phyloP scores from a whole-genome alignment of 2,797 vertebrate species.

The Scomberomorus guttatus region DNA sequence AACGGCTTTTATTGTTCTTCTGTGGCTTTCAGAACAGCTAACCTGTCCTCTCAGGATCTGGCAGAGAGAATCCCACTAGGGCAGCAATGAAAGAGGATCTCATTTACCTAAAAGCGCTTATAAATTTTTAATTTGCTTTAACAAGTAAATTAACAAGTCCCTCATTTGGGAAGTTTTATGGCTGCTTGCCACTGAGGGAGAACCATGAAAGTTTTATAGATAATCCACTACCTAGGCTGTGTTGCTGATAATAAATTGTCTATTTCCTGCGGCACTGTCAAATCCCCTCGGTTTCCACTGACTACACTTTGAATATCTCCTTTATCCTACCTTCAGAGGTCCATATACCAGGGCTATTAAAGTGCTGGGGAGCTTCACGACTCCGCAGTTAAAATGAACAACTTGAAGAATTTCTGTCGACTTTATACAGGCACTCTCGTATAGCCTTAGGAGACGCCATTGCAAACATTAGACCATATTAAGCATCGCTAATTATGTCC shows the following conservation, averaged over 20 bases:
- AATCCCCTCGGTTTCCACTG: slow-evolving; percentile 91
- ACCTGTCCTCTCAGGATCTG: slow-evolving; percentile 93
- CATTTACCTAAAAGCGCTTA: slow-evolving; percentile 99
- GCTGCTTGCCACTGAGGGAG: slow-evolving; percentile 95
- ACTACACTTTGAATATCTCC: slow-evolving; percentile 90
- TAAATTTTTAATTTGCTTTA: slow-evolving; percentile 99
- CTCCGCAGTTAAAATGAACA: slow-evolving; percentile 74
- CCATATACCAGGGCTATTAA: slow-evolving; percentile 77
- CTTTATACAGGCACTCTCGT: slow-evolving; percentile 48
- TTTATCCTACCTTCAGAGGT: slow-evolving; percentile 79
- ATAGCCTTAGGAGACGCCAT: slow-evolving; percentile 54
- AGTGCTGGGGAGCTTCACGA: slow-evolving; percentile 64
- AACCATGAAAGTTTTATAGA: slow-evolving; percentile 99
- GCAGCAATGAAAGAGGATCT: slow-evolving; percentile 98
- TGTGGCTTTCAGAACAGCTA: slow-evolving; percentile 92
- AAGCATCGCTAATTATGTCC: slow-evolving; percentile 72
- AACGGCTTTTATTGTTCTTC: slow-evolving; percentile 98
- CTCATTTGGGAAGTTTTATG: slow-evolving; percentile 99
- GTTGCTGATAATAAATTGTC: slow-evolving; percentile 97
- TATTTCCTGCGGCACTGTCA: slow-evolving; percentile 96
- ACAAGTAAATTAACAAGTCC: slow-evolving; percentile 99
- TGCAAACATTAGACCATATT: slow-evolving; percentile 64
- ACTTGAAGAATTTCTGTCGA: slow-evolving; percentile 66
- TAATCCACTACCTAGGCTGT: slow-evolving; percentile 94
- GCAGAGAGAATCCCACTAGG: slow-evolving; percentile 88